phyloP scores from a whole-genome alignment of 2,113 vertebrate species.

The Neodon shergylaensis region DNA sequence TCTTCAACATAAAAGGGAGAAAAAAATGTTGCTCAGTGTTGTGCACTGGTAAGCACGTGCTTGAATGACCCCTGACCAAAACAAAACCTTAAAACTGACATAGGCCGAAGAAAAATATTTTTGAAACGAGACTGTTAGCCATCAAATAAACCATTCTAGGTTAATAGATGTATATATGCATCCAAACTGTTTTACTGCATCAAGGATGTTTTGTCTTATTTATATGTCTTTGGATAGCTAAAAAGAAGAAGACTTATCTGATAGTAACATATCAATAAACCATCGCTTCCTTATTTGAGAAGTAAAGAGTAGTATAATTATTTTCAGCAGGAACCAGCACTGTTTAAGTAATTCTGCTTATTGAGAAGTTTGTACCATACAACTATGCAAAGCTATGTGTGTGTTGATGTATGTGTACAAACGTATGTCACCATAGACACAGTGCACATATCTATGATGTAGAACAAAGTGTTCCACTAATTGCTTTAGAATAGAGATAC shows the following conservation, averaged over 20 bases:
- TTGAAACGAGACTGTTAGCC: conserved; percentile 25
- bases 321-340: background rate
- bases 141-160: conserved; percentile 53
- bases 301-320: background rate
- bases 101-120: conserved; percentile 25
- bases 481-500: background rate
- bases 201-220: background rate
- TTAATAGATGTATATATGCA: background rate
- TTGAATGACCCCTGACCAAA: conserved; percentile 39
- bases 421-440: background rate
- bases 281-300: background rate
- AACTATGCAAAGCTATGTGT: background rate
- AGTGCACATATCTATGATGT: background rate
- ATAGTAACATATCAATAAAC: background rate
- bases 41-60: background rate
- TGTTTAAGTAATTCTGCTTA: background rate
- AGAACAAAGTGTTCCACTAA: background rate
- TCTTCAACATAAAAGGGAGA: background rate
- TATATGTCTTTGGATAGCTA: background rate
- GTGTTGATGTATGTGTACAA: background rate
- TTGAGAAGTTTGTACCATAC: background rate
- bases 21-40: background rate
- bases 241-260: conserved; percentile 5
- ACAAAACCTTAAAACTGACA: conserved; percentile 33
- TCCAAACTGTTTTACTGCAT: conserved; percentile 6